Evolutionary conservation across 2,797 vertebrate species (phyloP).

Genomic region (Pterois miles): DNA sequence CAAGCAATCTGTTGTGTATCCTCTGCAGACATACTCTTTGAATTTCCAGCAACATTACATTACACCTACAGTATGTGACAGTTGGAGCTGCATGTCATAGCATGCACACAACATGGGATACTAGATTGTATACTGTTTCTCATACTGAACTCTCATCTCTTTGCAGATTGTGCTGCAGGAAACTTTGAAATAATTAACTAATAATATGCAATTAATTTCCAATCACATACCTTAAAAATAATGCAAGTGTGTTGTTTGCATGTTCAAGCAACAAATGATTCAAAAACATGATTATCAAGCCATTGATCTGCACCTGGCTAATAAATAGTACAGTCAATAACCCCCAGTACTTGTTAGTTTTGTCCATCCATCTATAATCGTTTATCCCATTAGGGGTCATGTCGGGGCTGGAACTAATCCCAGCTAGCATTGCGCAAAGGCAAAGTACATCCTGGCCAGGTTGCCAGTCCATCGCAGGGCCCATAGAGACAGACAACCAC

Average conservation of each 20-base stretch:
- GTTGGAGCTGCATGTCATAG: not conserved
- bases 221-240: not conserved
- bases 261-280: not conserved
- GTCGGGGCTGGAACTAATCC: no score
- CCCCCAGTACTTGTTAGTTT: no score
- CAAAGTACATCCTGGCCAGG: no score
- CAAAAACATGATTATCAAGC: no score
- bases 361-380: no score
- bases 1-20: conserved; percentile 38
- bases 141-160: not conserved
- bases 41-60: conserved; percentile 2
- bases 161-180: not conserved
- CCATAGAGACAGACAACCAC: no score
- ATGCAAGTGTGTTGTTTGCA: not conserved
- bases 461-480: no score
- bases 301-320: no score
- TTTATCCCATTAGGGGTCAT: no score
- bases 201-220: not conserved
- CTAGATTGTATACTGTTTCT: not conserved
- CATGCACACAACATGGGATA: not conserved
- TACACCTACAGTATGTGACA: not conserved
- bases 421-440: no score
- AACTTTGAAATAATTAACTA: not conserved
- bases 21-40: conserved; percentile 13
- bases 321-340: no score